phyloP scores from a whole-genome alignment of 2,113 vertebrate genomes.

The Sus scrofa region T2T-Sscrofa CM000814.6:13726001-13726500 shows the following conservation, averaged over 20 bases:
- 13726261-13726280: neutral
- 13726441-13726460: too few species aligned
- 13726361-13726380: too few species aligned
- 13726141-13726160: neutral
- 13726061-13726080: constrained; percentile 48
- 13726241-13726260: neutral
- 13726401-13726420: too few species aligned
- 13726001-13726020: neutral
- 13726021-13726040: neutral
- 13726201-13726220: neutral
- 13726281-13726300: neutral
- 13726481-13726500: too few species aligned
- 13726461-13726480: too few species aligned
- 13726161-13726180: neutral
- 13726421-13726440: too few species aligned
- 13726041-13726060: constrained; percentile 14
- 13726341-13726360: too few species aligned
- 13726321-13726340: too few species aligned
- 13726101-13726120: constrained; percentile 1
- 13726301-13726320: constrained; percentile 11
- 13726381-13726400: too few species aligned
- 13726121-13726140: neutral
- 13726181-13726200: neutral
- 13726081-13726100: neutral
- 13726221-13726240: neutral